Evolutionary conservation across 2,113 vertebrate species (phyloP), one percentile per base, ranked within the genome.

Genomic region (Brachyhypopomus occidentalis): DNA sequence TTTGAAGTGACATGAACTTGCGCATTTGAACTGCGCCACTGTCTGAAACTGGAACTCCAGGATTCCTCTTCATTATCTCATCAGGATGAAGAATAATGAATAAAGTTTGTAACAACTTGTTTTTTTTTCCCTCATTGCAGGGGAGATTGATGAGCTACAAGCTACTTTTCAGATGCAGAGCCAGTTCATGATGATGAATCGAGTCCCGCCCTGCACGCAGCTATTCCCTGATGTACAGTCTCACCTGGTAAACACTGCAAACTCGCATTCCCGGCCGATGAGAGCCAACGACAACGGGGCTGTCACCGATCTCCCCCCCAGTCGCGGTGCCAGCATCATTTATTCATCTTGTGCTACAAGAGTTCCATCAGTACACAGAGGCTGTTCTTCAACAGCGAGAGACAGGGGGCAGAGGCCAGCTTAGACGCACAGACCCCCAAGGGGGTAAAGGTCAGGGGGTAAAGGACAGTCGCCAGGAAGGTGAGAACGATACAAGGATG

Each of bases 261-360:
- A 87, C 75, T 66, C 6, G 25, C 84, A 62, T n/a, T 55, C 76
- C 75, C n/a, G 67, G 34, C 79, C 22, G 19, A 41, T n/a, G 19
- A 20, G 69, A 45, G 72, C n/a, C 30, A 84, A 66, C 83, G 80
- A 87, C 34, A 41, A 30, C 34, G 64, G 38, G 0, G 30, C 80
- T 78, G 73, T 7, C 9, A 84, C 19, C 2, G 11, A 75, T 74
- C 79, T 81, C 63, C 83, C 67, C 56, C 41, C 41, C 30, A 30
- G 72, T 76, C 82, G 86, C 84, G 45, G 78, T 72, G 58, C 23
- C 41, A 27, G 78, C 62, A 81, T 82, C 77, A 82, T 83, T 79
- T 81, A 83, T 84, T 82, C 72, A 83, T 85, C 63, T 5, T 70
- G 27, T 20, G 75, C 81, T 20, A 27, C 52, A 19, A 2, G 19